Base-by-base conservation (phyloP, 2,113 vertebrate species). In the Centropus bengalensis region DNA sequence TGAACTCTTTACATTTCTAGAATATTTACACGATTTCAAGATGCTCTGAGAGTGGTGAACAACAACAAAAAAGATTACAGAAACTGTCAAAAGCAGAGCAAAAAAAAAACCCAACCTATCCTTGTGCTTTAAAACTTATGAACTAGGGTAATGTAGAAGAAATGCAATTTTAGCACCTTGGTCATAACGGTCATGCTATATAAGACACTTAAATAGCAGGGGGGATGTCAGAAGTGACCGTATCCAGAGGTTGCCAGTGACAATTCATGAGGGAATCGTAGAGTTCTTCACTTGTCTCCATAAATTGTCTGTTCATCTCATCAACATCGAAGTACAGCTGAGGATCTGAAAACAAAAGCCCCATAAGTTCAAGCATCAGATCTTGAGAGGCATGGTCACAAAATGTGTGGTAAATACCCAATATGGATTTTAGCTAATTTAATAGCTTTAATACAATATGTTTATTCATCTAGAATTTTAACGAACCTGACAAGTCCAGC, bases 251-350 rank as follows among this genome's bases (percentile, higher is more conserved):
- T 67, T 99, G 98, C 99, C 99, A 99, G 94, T 98, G 98, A 96
- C 98, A 98, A 95, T 96, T 97, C 99, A 99, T 98, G 89, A 99
- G 98, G 28, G 99, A 98, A 47, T 99, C 98, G 4, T 98, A 99
- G 32, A 99, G 97, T 93, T 99, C 99, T 97, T 99, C 98, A 32
- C 99, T 99, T 94, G 97, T 98, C 93, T 98, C 98, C 98, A 99
- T 99, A 95, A 98, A 99, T 47, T 99, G 98, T 90, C 97, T 98
- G 97, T 99, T 99, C 97, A 98, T 98, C 77, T 98, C 96, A 59
- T 99, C 98, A 94, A 98, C 97, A 78, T 99, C 98, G 88, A 99
- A 70, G 81, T 94, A 94, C 64, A 97, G 96, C 42, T 97, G 96
- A 40, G 97, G 98, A 97, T 98, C 98, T 98, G 89, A 33, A 95